These are phyloP conservation scores for Sitta carolinensis DNA, from an alignment of 2,797 vertebrate genomes.

Conservation along the genomic window DNA sequence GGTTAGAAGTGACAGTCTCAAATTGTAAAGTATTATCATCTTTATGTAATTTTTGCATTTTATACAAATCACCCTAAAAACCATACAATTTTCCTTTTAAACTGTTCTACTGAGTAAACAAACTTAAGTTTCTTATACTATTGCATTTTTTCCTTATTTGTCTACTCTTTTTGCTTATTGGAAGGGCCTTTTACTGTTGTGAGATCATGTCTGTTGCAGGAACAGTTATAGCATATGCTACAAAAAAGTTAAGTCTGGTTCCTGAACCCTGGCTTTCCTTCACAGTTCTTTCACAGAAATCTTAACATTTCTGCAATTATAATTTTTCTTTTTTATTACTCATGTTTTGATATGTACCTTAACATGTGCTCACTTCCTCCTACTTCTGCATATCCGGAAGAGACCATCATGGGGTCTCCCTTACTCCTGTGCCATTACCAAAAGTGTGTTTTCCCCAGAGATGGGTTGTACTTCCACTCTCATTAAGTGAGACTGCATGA, in stretches of 20 bases:
- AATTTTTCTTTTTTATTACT: background rate
- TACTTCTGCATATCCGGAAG: background rate
- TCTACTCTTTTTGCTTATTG: background rate
- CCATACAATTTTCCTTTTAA: background rate
- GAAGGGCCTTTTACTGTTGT: background rate
- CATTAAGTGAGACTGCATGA: background rate
- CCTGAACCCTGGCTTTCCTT: background rate
- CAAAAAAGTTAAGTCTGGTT: background rate
- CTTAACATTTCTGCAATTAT: background rate
- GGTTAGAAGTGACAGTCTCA: background rate
- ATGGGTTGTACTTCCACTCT: background rate
- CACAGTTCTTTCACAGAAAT: background rate
- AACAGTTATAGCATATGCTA: background rate
- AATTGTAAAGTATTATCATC: background rate
- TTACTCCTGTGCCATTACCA: background rate
- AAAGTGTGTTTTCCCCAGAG: background rate
- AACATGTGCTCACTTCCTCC: fast-evolving
- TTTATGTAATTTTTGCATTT: background rate
- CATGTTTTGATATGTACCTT: background rate
- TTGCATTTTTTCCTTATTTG: background rate
- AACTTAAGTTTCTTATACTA: background rate
- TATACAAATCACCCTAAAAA: background rate
- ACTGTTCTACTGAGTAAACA: background rate
- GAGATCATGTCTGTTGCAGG: background rate
- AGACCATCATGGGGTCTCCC: fast-evolving